Evolutionary conservation across 2,888 invertebrate species (phyloP), one percentile per base, ranked within the genome.

Genomic region (Drosophila pseudotalamancana): DNA sequence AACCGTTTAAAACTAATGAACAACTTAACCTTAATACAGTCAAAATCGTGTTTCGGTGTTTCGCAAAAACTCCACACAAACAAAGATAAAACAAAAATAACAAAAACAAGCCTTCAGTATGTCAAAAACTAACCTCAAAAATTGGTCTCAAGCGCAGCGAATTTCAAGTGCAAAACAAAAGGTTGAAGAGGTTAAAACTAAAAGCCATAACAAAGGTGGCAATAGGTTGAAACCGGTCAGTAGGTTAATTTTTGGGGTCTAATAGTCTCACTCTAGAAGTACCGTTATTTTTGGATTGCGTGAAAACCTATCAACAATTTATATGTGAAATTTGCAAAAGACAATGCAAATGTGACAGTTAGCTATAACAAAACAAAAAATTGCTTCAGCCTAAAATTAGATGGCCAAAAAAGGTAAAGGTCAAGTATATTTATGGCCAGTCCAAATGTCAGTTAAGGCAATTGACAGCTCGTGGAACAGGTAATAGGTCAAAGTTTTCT

Each of bases 81-180:
- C 50, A 59, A 29, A 51, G 16, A 16, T 12, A 34, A 29, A 25
- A 37, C 11, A 4, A 46, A 59, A 25, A 40, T n/a, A 11, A 25
- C 12, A 12, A 5, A 12, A 29, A 6, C 1, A 69, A 62, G 54
- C 78, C 87, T 83, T 79, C 59, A 83, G 62, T 48, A 32, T 49
- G 49, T 29, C 51, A 39, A 67, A 66, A 64, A 40, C 62, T 11
- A 34, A 9, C 14, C 12, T 18, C 18, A 34, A 55, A 18, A 55
- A 42, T 27, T 18, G 27, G 35, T 37, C 40, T 34, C 39, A 49
- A 43, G 19, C 48, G 18, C 34, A 27, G 9, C 57, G 27, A 66
- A 70, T 75, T 63, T 71, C 40, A 70, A 64, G 59, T 50, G 39
- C 55, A 48, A 51, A 55, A 18, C 55, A 32, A 59, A 57, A 56